A percentile compares a stretch with the other conserved stretches of the same genome.
Evolutionary conservation across 1,140 invertebrate genomes (phyloP).

Genomic region (Aphaenogaster ashmeadi): DNA sequence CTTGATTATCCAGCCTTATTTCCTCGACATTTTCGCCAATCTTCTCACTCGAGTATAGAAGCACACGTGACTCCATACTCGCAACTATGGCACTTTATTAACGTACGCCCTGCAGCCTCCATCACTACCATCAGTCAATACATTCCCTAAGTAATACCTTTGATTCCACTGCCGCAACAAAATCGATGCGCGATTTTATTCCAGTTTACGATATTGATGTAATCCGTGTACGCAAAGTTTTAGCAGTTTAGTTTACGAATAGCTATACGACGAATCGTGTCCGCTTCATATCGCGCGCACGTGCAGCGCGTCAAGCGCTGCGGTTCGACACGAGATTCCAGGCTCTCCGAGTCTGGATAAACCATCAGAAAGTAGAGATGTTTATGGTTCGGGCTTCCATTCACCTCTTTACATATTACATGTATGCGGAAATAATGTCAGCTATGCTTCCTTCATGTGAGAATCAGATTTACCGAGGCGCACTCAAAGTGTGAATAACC

Average conservation of each 20-base stretch:
- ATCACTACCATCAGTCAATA: background rate
- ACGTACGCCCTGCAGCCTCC: background rate
- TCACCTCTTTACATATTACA: background rate
- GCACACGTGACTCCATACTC: background rate
- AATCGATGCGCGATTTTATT: background rate
- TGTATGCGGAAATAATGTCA: background rate
- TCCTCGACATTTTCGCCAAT: constrained; percentile 50
- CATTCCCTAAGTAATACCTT: background rate
- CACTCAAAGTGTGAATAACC: background rate
- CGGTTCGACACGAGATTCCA: background rate
- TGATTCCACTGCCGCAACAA: background rate
- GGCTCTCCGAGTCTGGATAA: background rate
- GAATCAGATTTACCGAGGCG: background rate
- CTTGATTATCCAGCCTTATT: constrained; percentile 42
- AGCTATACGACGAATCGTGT: background rate
- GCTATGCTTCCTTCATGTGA: background rate
- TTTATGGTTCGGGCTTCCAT: background rate
- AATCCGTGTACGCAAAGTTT: background rate
- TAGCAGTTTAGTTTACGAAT: background rate
- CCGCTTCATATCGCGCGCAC: background rate
- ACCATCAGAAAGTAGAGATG: no score
- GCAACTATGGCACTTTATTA: background rate
- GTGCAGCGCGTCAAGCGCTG: background rate
- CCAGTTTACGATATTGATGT: background rate
- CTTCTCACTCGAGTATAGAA: background rate